Evolutionary conservation across 2,113 vertebrate genomes (phyloP), one percentile per base, ranked within the genome.

Genomic region (Callorhinus ursinus): DNA sequence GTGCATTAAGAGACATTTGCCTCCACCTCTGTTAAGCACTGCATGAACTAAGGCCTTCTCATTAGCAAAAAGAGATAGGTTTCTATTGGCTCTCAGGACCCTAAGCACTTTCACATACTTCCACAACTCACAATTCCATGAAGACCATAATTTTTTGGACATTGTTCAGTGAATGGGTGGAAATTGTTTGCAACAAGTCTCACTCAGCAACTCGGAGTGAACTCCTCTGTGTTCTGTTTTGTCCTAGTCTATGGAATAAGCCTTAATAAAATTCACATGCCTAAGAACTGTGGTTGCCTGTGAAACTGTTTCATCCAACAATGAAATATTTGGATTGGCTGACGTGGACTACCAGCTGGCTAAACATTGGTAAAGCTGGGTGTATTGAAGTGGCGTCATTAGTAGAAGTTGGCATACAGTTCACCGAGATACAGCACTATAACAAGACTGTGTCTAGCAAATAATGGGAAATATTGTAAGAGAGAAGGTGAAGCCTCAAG

Each of bases 191-290:
- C 79, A 96, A 65, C 87, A 42, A 53, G 57, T 90, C 87, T 97
- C 95, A 88, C 65, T 97, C 96, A 97, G 96, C 94, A 98, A 55
- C 84, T 93, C 63, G 76, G 26, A 61, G 61, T 67, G 69, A 65
- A 63, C 81, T 91, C 85, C 6, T 84, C 84, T 93, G 3, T 74
- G 19, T 95, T 95, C 86, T 98, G 76, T 81, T 98, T 97, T 96
- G 72, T 94, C 39, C 69, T 71, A 11, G 55, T 95, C 69, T 97
- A 61, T 0, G 21, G 96, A 95, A 90, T 96, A 86, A 98, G 67
- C 5, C 39, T 89, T 96, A 98, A 97, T 95, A 57, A 74, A 96
- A 96, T 89, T 53, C 71, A 96, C 94, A 93, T 94, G 96, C 91
- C 14, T 18, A 36, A 96, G 95, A 97, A 93, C 79, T 96, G 77